Evolutionary conservation across 37 sponge, comb jelly and placozoan species (phyloP).

Genomic region (Theonella swinhoei): DNA sequence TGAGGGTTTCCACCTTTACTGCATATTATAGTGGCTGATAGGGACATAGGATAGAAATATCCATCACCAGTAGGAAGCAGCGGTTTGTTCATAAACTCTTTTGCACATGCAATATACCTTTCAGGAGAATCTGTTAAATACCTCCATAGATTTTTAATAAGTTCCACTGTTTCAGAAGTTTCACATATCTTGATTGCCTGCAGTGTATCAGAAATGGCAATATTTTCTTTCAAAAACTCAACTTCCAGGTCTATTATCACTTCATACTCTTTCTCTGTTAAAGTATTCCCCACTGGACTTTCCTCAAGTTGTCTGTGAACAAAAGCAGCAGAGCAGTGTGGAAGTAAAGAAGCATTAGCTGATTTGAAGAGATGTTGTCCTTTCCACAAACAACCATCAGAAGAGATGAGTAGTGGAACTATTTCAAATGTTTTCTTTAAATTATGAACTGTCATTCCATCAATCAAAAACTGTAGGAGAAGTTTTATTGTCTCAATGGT

Average conservation of each 20-base stretch:
- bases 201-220: constrained; percentile 6
- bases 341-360: constrained; percentile 21
- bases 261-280: not conserved
- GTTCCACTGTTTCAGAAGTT: not conserved
- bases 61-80: constrained; percentile 33
- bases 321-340: constrained; percentile 15
- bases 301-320: constrained; percentile 22
- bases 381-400: constrained; percentile 21
- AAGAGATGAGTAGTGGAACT: constrained; percentile 47
- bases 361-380: constrained; percentile 3
- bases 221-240: constrained; percentile 20
- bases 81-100: constrained; percentile 6
- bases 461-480: constrained; percentile 17
- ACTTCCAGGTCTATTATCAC: constrained; percentile 22
- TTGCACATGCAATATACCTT: not conserved
- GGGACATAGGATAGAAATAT: constrained; percentile 13
- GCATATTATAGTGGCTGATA: constrained; percentile 9
- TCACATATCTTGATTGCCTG: not conserved
- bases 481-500: constrained; percentile 10
- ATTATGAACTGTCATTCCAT: too few relatives aligned
- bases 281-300: not conserved
- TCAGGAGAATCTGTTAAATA: not conserved
- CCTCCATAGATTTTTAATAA: constrained; percentile 16
- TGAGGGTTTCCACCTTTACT: not conserved
- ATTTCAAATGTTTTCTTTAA: too few relatives aligned